A percentile compares a stretch with the other conserved stretches of the same genome.
These are phyloP conservation scores for Bovichtus variegatus DNA, from an alignment of 2,797 vertebrate genomes.

Conservation along the genomic window DNA sequence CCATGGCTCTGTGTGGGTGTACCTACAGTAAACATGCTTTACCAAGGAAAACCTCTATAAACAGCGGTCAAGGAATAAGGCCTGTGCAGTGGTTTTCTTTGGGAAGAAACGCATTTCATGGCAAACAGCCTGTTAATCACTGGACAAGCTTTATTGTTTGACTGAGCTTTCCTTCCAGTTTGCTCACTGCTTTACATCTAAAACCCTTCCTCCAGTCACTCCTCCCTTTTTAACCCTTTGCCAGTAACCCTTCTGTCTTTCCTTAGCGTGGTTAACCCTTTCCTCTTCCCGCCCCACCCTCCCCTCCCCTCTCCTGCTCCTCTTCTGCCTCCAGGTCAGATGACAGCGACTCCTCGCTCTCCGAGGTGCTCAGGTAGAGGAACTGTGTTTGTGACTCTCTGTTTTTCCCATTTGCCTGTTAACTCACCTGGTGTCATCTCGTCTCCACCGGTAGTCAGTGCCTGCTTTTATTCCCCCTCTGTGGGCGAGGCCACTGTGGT, in stretches of 20 bases:
- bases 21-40: slow-evolving; percentile 32
- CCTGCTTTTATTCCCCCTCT: slow-evolving; percentile 5
- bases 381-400: slow-evolving; percentile 86
- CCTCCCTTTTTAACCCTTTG: slow-evolving; percentile 69
- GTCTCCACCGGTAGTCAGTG: slow-evolving; percentile 56
- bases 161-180: slow-evolving; percentile 57
- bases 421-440: slow-evolving; percentile 73
- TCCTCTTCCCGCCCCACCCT: slow-evolving; percentile 69
- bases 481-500: slow-evolving; percentile 61
- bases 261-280: slow-evolving; percentile 81
- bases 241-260: slow-evolving; percentile 79
- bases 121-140: slow-evolving; percentile 11
- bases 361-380: slow-evolving; percentile 99
- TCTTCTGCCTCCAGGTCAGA: slow-evolving; percentile 99
- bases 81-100: slow-evolving; percentile 46
- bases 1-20: slow-evolving; percentile 28
- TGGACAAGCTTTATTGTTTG: slow-evolving; percentile 56
- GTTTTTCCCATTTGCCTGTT: slow-evolving; percentile 82
- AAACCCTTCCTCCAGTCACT: slow-evolving; percentile 56
- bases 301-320: slow-evolving; percentile 87
- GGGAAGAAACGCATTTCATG: background rate
- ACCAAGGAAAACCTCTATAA: slow-evolving; percentile 36
- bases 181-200: slow-evolving; percentile 58
- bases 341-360: slow-evolving; percentile 99
- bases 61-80: slow-evolving; percentile 44